phyloP scores from a whole-genome alignment of 1,140 invertebrate genomes.

The Oncopeltus fasciatus region DNA sequence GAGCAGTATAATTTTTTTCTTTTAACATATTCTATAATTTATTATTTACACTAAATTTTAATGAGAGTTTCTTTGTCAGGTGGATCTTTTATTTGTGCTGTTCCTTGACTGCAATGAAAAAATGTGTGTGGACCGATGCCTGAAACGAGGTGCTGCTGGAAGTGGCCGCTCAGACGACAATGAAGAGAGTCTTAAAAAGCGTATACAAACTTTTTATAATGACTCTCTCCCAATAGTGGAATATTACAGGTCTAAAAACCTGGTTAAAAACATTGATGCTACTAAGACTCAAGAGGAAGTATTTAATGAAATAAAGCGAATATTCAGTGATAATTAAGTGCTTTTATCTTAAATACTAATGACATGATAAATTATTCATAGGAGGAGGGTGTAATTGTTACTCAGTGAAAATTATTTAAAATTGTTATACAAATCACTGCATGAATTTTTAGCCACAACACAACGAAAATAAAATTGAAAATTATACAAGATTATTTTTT shows the following conservation, averaged over 20 bases:
- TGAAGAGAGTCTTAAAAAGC: conserved; percentile 72
- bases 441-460: no score
- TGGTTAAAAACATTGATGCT: conserved; percentile 70
- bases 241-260: conserved; percentile 53
- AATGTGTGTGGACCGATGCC: conserved; percentile 27
- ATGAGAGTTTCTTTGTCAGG: conserved; percentile 36
- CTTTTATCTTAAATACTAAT: no score
- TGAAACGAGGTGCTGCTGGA: conserved; percentile 47
- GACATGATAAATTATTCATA: no score
- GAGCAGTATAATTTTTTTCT: no score
- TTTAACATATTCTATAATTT: no score
- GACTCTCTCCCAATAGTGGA: conserved; percentile 91
- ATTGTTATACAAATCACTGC: no score
- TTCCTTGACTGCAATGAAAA: conserved; percentile 85
- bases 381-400: no score
- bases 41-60: no score
- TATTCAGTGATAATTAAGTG: conserved; percentile 23
- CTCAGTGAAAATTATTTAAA: no score
- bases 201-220: conserved; percentile 77
- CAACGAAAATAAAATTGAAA: no score
- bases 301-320: conserved; percentile 23
- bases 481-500: no score
- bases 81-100: conserved; percentile 73
- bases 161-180: conserved; percentile 94
- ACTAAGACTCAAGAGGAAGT: conserved; percentile 52